These are phyloP conservation scores for Brachypteracias leptosomus DNA, from an alignment of 2,113 vertebrate species.

Conservation along the genomic window DNA sequence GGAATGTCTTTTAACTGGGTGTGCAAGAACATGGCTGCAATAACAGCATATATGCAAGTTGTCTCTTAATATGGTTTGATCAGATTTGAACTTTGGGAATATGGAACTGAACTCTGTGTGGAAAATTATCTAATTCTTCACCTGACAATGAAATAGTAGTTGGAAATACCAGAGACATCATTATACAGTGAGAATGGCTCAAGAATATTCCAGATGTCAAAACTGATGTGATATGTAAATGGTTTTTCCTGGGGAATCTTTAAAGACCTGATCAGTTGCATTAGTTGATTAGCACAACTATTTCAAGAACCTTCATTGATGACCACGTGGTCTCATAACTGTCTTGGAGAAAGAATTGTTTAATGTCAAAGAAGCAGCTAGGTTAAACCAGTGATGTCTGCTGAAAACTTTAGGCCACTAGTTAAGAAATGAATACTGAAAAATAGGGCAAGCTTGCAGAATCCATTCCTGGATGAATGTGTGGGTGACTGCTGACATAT, in stretches of 20 bases:
- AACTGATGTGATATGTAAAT: not conserved
- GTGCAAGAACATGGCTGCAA: not conserved
- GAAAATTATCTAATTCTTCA: not conserved
- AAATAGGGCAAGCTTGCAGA: not conserved
- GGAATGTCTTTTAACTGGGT: not conserved
- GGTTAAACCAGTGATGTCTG: not conserved
- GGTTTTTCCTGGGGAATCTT: accelerated
- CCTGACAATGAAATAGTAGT: not conserved
- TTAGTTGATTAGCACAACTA: not conserved
- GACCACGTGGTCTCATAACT: accelerated
- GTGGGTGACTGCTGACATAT: not conserved
- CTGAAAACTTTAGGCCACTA: not conserved
- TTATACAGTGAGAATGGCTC: not conserved
- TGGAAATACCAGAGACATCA: not conserved
- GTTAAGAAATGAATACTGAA: not conserved
- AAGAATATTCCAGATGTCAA: not conserved
- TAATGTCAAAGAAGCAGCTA: not conserved
- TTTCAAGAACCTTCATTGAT: not conserved
- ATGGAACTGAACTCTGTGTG: not conserved
- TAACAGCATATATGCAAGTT: not conserved
- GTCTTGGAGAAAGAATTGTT: not conserved
- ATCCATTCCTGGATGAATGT: not conserved
- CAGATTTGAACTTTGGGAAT: not conserved
- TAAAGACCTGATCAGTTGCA: not conserved
- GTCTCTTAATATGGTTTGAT: not conserved